These are phyloP conservation scores for Aleadryas rufinucha DNA, from an alignment of 2,113 vertebrate genomes.

Conservation along the genomic window DNA sequence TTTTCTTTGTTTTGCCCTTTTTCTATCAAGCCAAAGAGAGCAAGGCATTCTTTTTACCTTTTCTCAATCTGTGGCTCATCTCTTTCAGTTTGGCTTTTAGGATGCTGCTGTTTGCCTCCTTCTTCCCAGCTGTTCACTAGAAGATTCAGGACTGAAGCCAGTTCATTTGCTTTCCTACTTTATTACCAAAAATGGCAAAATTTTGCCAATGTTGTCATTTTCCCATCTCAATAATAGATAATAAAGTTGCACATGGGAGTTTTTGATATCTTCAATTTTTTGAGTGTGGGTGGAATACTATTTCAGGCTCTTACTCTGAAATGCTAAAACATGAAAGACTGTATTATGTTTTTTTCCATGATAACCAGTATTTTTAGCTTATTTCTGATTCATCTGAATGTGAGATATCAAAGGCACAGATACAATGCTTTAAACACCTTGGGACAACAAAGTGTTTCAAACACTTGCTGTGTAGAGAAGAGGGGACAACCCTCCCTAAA, in stretches of 20 bases:
- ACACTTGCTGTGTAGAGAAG: neutral
- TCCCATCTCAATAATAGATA: slow-evolving; percentile 54
- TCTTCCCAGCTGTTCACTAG: slow-evolving; percentile 46
- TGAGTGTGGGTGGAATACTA: slow-evolving; percentile 48
- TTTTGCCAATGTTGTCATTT: slow-evolving; percentile 60
- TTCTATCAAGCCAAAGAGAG: neutral
- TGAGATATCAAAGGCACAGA: neutral
- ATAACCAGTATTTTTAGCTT: slow-evolving; percentile 53
- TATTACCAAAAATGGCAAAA: slow-evolving; percentile 64
- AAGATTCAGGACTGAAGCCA: slow-evolving; percentile 3
- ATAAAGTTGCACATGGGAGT: slow-evolving; percentile 54
- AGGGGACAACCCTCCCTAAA: neutral
- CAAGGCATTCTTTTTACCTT: neutral
- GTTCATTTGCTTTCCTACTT: slow-evolving; percentile 52
- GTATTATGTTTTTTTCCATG: neutral
- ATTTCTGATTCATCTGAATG: slow-evolving; percentile 48
- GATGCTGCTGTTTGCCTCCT: slow-evolving; percentile 51
- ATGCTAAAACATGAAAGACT: slow-evolving; percentile 45
- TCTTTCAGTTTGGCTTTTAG: neutral
- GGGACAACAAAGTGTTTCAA: neutral
- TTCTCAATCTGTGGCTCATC: neutral
- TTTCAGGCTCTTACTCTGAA: slow-evolving; percentile 56
- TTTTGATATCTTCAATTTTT: slow-evolving; percentile 52
- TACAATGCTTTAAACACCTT: neutral
- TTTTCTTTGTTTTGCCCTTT: neutral